A percentile compares a stretch with the other conserved stretches of the same genome.
Evolutionary conservation across 2,113 vertebrate genomes (phyloP).

Genomic region (Corythoichthys intestinalis): DNA sequence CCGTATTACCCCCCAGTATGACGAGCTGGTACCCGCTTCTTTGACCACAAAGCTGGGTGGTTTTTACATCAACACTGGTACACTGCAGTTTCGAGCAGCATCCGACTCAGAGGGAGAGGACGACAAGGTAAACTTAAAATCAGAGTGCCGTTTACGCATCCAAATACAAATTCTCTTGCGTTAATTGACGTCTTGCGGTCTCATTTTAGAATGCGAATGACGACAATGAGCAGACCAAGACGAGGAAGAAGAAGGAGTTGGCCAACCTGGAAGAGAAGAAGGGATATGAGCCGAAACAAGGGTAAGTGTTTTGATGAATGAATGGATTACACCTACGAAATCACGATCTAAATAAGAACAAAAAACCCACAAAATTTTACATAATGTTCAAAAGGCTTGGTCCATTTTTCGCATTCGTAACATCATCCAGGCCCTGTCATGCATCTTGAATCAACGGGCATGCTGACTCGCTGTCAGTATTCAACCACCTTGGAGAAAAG

Average conservation of each 20-base stretch:
- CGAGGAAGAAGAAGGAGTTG: conserved; percentile 86
- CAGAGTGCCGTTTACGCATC: neutral
- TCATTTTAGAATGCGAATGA: conserved; percentile 75
- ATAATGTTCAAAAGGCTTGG: conserved; percentile 20
- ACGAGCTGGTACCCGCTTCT: conserved; percentile 95
- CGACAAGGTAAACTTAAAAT: conserved; percentile 72
- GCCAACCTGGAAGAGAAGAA: conserved; percentile 85
- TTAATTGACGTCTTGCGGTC: neutral
- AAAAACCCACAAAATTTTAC: neutral
- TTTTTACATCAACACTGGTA: conserved; percentile 98
- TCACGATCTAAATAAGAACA: neutral
- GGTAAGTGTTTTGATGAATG: conserved; percentile 67
- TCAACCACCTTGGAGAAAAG: conserved; percentile 42
- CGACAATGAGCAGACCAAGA: conserved; percentile 80
- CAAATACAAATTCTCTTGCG: neutral
- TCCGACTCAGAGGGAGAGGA: conserved; percentile 93
- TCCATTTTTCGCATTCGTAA: conserved; percentile 17
- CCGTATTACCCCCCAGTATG: conserved; percentile 68
- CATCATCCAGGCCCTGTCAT: conserved; percentile 17
- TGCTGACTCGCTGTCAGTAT: conserved; percentile 38
- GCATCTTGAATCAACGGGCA: conserved; percentile 32
- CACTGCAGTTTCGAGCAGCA: conserved; percentile 89
- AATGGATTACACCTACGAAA: no score
- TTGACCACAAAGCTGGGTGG: conserved; percentile 95
- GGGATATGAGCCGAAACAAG: conserved; percentile 84